Evolutionary conservation across 2,113 vertebrate genomes (phyloP).

Genomic region (Eleginops maclovinus): DNA sequence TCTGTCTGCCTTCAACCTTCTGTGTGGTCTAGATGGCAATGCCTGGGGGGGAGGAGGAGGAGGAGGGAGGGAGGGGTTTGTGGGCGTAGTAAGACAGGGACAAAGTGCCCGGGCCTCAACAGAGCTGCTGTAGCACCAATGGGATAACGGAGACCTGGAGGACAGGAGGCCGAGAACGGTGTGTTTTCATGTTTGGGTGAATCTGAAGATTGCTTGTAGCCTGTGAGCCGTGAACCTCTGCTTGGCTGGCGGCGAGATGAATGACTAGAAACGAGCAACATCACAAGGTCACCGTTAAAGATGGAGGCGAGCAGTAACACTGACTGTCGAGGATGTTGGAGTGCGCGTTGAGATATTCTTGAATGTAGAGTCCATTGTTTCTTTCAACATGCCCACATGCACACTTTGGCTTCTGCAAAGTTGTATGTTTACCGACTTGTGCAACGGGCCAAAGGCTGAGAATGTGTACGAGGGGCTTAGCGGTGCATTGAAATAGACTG

Average conservation of each 20-base stretch:
- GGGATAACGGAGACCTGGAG: constrained; percentile 8
- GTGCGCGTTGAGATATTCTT: not conserved
- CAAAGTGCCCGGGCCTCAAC: constrained; percentile 9
- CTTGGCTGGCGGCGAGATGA: not conserved
- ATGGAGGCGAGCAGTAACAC: constrained; percentile 42
- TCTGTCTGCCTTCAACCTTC: constrained; percentile 31
- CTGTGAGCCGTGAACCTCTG: not conserved
- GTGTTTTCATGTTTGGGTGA: constrained; percentile 57
- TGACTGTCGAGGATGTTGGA: not conserved
- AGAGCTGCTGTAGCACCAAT: not conserved
- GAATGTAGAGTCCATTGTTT: not conserved
- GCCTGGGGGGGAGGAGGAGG: constrained; percentile 6
- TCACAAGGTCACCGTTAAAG: constrained; percentile 48
- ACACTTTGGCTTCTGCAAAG: not conserved
- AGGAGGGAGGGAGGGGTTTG: not conserved
- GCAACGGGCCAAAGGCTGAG: constrained; percentile 58
- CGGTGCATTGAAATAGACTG: constrained; percentile 38
- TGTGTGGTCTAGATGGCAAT: constrained; percentile 57
- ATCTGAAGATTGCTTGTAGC: constrained; percentile 38
- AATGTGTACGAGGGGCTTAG: constrained; percentile 31
- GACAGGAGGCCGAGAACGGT: constrained; percentile 38
- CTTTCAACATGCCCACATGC: not conserved
- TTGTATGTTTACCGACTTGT: constrained; percentile 57
- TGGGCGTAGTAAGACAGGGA: not conserved
- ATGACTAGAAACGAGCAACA: constrained; percentile 14